Percentiles rank a stretch among this genome's conserved stretches.
These are phyloP conservation scores for Brotula barbata DNA, from an alignment of 2,797 vertebrate species.

Conservation along the genomic window DNA sequence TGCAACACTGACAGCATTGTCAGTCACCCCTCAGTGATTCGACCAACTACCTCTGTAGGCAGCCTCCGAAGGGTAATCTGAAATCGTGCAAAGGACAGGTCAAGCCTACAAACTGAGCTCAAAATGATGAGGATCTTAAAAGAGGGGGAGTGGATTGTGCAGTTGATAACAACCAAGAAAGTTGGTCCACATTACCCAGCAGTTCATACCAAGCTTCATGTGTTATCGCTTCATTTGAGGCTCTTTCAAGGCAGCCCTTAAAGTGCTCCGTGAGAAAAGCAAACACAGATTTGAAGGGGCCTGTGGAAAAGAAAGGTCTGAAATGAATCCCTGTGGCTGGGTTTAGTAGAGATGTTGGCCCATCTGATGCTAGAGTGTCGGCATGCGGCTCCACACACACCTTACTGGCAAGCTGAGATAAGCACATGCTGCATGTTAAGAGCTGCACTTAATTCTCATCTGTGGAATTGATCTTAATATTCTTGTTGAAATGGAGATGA, in stretches of 20 bases:
- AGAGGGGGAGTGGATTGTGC: conserved; percentile 5
- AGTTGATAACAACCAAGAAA: conserved; percentile 3
- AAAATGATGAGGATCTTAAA: conserved; percentile 6
- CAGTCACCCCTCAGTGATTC: conserved; percentile 52
- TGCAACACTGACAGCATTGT: conserved; percentile 52
- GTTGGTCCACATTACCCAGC: conserved; percentile 20
- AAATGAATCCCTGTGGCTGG: conserved; percentile 32
- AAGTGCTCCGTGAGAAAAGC: conserved; percentile 28
- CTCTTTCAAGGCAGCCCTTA: conserved; percentile 14
- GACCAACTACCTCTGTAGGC: conserved; percentile 33
- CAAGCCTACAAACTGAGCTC: conserved; percentile 37
- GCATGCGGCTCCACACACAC: conserved; percentile 22
- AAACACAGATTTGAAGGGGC: conserved; percentile 29
- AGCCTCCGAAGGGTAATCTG: conserved; percentile 23
- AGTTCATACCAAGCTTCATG: not conserved
- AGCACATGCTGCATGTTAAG: conserved; percentile 34
- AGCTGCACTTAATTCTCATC: not conserved
- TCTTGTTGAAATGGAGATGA: conserved; percentile 21
- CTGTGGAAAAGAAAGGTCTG: conserved; percentile 18
- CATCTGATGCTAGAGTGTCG: conserved; percentile 26
- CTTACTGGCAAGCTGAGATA: conserved; percentile 28
- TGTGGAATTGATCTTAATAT: conserved; percentile 11
- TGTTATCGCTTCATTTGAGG: conserved; percentile 24
- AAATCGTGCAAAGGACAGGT: conserved; percentile 39
- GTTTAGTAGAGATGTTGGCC: conserved; percentile 13